phyloP scores from a whole-genome alignment of 2,888 invertebrate genomes.

The Tenthredo amoena region DNA sequence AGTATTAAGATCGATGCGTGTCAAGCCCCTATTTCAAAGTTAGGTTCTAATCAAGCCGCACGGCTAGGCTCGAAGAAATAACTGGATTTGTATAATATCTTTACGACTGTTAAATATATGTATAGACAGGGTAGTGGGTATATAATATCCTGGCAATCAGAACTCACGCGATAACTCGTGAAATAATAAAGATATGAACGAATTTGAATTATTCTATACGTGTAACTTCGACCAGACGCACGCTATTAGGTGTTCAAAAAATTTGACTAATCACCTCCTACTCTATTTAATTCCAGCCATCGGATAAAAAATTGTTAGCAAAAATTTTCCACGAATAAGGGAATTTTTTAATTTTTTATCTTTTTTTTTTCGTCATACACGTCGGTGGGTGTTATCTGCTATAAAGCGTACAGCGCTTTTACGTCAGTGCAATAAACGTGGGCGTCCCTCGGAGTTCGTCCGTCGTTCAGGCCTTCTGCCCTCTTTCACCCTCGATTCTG shows the following conservation, averaged over 20 bases:
- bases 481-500: background rate
- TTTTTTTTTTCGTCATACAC: background rate
- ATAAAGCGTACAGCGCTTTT: conserved; percentile 37
- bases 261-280: background rate
- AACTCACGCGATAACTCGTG: conserved; percentile 36
- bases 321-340: no score
- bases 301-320: background rate
- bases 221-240: background rate
- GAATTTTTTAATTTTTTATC: background rate
- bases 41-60: conserved; percentile 41
- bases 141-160: conserved; percentile 10
- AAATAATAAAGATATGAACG: conserved; percentile 33
- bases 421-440: conserved; percentile 40
- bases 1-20: conserved; percentile 40
- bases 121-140: background rate
- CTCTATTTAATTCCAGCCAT: background rate
- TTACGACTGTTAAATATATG: conserved; percentile 45
- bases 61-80: conserved; percentile 15
- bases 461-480: background rate
- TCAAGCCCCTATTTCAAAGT: conserved; percentile 37
- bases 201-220: background rate
- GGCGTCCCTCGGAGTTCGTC: conserved; percentile 31
- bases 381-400: background rate
- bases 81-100: conserved; percentile 42
- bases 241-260: background rate